Evolutionary conservation across 1,140 invertebrate genomes (phyloP).

Genomic region (Hirudo medicinalis): DNA sequence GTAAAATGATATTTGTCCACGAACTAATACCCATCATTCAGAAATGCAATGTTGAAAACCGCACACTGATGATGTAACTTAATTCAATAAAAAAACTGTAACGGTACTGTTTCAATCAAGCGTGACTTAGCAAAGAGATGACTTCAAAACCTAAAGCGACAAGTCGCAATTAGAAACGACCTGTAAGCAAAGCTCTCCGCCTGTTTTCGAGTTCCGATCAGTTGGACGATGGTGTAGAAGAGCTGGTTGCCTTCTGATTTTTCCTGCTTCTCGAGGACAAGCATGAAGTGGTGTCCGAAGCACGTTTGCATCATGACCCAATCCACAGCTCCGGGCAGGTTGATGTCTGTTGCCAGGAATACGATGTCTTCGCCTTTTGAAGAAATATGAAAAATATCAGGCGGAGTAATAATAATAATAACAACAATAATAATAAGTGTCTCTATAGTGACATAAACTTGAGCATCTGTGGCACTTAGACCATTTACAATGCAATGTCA

Average conservation of each 20-base stretch:
- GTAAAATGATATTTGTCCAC: too few species aligned
- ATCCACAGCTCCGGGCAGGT: constrained; percentile 95
- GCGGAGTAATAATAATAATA: constrained; percentile 2
- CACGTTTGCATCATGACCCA: constrained; percentile 99
- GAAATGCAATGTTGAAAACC: too few species aligned
- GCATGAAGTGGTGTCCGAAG: constrained; percentile 97
- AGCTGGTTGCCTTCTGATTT: constrained; percentile 25
- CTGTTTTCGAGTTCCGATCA: constrained; percentile 95
- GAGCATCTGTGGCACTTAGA: too few species aligned
- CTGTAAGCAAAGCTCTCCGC: constrained; percentile 97
- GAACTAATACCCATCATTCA: too few species aligned
- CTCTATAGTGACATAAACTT: too few species aligned
- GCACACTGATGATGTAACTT: too few species aligned
- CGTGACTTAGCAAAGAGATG: too few species aligned
- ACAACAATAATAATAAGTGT: not conserved
- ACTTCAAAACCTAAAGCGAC: not conserved
- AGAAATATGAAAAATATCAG: not conserved
- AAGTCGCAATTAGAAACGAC: constrained; percentile 39
- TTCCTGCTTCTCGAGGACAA: constrained; percentile 94
- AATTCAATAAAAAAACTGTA: too few species aligned
- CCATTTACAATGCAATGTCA: too few species aligned
- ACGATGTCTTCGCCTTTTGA: constrained; percentile 82
- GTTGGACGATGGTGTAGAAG: constrained; percentile 97
- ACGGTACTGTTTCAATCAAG: too few species aligned
- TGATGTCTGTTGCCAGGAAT: constrained; percentile 97